phyloP scores from a whole-genome alignment of 1,140 invertebrate species.

The Calephelis nemesis region DNA sequence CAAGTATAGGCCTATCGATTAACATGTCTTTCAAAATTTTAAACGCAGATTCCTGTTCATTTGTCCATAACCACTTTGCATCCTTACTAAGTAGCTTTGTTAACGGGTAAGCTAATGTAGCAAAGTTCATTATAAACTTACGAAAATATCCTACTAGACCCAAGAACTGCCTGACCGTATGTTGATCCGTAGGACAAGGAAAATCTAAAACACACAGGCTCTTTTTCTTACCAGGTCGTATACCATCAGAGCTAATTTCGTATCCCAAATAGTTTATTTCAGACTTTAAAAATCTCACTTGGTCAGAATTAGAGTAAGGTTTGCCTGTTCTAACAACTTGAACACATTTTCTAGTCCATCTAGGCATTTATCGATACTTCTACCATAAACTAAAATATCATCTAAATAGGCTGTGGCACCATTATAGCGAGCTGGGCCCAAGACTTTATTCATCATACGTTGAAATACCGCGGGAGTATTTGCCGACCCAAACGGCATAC shows the following conservation, averaged over 20 bases:
- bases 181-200: neutral
- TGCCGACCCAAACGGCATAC: slow-evolving; percentile 29
- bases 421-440: slow-evolving; percentile 1
- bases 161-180: neutral
- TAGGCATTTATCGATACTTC: neutral
- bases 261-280: slow-evolving; percentile 15
- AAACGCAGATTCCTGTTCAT: slow-evolving; percentile 17
- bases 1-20: slow-evolving; percentile 18
- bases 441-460: slow-evolving; percentile 24
- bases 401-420: slow-evolving; percentile 24
- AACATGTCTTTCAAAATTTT: slow-evolving; percentile 16
- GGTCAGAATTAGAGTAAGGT: neutral
- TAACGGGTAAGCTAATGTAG: slow-evolving; percentile 3
- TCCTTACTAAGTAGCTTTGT: slow-evolving; percentile 19
- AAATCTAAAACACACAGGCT: neutral
- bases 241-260: neutral
- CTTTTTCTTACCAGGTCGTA: neutral
- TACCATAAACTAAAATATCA: slow-evolving; percentile 23
- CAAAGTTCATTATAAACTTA: slow-evolving; percentile 19
- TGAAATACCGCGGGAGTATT: slow-evolving; percentile 29
- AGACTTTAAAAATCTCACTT: slow-evolving; percentile 1
- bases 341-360: neutral
- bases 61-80: slow-evolving; percentile 8
- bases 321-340: neutral
- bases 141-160: slow-evolving; percentile 4